A percentile compares a stretch with the other conserved stretches of the same genome.
Conservation (phyloP, 1,140 invertebrate species). For the Steinernema feltiae region DNA sequence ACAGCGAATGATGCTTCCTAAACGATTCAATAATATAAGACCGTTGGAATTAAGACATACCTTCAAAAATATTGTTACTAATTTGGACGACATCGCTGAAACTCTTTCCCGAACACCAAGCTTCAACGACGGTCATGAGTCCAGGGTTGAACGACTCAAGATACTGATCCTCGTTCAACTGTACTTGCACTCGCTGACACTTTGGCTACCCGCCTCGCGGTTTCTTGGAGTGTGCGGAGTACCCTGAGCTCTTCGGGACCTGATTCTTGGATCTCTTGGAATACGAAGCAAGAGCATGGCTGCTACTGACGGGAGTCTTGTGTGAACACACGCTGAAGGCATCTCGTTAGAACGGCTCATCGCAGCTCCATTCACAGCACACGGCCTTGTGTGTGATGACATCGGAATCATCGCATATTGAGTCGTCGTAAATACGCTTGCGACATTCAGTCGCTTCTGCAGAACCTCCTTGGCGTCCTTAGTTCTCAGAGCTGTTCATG, state of each 20-base stretch:
- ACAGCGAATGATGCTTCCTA: slow-evolving; percentile 90
- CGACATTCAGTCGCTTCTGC: slow-evolving; percentile 69
- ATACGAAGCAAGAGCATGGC: slow-evolving; percentile 93
- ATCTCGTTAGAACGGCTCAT: slow-evolving; percentile 97
- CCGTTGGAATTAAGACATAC: slow-evolving; percentile 61
- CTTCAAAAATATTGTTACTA: slow-evolving; percentile 98
- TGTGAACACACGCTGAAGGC: slow-evolving; percentile 95
- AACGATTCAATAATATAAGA: slow-evolving; percentile 40
- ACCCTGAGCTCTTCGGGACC: slow-evolving; percentile 79
- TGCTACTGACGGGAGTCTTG: slow-evolving; percentile 72
- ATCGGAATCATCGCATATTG: slow-evolving; percentile 9
- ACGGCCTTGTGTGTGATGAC: slow-evolving; percentile 68
- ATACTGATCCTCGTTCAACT: slow-evolving; percentile 82
- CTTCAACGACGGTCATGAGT: slow-evolving; percentile 93
- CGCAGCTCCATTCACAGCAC: slow-evolving; percentile 88
- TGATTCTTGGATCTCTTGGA: slow-evolving; percentile 81
- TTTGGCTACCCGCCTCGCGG: slow-evolving; percentile 80
- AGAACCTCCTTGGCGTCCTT: slow-evolving; percentile 68
- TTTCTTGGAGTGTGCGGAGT: slow-evolving; percentile 71
- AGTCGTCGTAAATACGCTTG: slow-evolving; percentile 71
- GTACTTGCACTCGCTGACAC: slow-evolving; percentile 82
- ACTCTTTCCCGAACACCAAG: slow-evolving; percentile 87
- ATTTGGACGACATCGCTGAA: slow-evolving; percentile 90
- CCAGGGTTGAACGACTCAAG: slow-evolving; percentile 86
- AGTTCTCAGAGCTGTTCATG: slow-evolving; percentile 71